Evolutionary conservation across 2,113 vertebrate genomes (phyloP), one percentile per base, ranked within the genome.

Genomic region (Lagopus muta): DNA sequence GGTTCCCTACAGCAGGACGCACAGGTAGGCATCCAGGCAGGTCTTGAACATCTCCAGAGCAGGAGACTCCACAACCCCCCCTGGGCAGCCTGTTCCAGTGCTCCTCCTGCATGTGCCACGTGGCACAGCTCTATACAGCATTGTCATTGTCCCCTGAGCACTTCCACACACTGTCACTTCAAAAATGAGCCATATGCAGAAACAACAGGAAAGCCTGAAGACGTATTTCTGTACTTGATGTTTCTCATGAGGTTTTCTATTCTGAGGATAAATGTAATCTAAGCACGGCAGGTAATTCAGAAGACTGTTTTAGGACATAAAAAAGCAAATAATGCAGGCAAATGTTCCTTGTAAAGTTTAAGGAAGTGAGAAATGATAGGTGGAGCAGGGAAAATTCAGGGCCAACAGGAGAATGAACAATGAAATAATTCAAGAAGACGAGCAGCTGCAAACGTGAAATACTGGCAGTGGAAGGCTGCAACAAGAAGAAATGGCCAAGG

Each of bases 51-150:
- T 38, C 38, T 38, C 38, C 38, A 38, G 10, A 38, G 38, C 4
- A 38, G 38, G 38, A 38, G 38, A 38, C 38, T 38, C 38, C 38
- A 38, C 38, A 4, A 38, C 38, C 38, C 9, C 38, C 38, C 36
- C 4, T 38, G 38, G 36, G 38, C 38, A 38, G 38, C 38, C 38
- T 38, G 38, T 38, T 38, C 38, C 38, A 38, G 38, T 38, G 38
- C 38, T 38, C 38, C 38, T 11, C 40, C 54, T 10, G 13, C 1
- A 0, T 16, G 40, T 13, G 61, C 14, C 45, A 18, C 45, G 2
- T 8, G 28, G 8, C 40, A 28, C 25, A 13, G 4, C 19, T 30
- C 2, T 0, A 20, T 67, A 18, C 8, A 0, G 8, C 11, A 17
- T 7, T 55, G 6, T 19, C 21, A 45, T 11, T 42, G 73, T 17